A percentile compares a stretch with the other conserved stretches of the same genome.
phyloP scores from a whole-genome alignment of 2,888 invertebrate genomes.

The Therioaphis trifolii region DNA sequence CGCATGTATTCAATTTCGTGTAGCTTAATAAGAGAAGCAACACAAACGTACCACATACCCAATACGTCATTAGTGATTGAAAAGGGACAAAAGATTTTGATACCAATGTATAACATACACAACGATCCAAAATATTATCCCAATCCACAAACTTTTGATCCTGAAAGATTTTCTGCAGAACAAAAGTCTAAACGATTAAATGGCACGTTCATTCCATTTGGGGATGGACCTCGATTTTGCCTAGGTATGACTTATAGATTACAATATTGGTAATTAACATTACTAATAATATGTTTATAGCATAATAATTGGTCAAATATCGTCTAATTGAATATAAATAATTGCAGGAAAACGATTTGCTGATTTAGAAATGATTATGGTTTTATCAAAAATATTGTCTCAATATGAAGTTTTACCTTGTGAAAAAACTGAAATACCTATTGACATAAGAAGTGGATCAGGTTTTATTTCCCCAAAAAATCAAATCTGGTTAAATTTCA shows the following conservation, averaged over 20 bases:
- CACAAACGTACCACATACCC: conserved; percentile 38
- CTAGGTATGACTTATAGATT: conserved; percentile 52
- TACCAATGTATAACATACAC: conserved; percentile 44
- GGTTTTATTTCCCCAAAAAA: not conserved
- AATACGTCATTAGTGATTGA: conserved; percentile 24
- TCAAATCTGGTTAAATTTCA: not conserved
- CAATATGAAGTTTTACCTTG: not conserved
- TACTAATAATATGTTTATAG: too few species aligned
- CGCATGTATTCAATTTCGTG: conserved; percentile 23
- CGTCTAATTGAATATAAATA: not conserved
- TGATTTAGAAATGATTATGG: not conserved
- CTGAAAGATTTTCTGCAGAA: conserved; percentile 56
- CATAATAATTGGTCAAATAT: too few species aligned
- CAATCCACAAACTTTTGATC: conserved; percentile 38
- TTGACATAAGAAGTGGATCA: not conserved
- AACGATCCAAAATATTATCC: conserved; percentile 47
- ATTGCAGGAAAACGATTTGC: not conserved
- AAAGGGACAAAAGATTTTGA: conserved; percentile 44
- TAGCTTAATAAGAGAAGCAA: conserved; percentile 27
- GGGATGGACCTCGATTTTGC: conserved; percentile 52
- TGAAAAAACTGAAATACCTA: conserved; percentile 12
- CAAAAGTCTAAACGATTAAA: conserved; percentile 41
- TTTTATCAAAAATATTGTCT: not conserved
- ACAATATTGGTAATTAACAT: not conserved
- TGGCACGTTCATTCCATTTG: conserved; percentile 53